Evolutionary conservation across 2,888 invertebrate genomes (phyloP).

Genomic region (Clitarchus hookeri): DNA sequence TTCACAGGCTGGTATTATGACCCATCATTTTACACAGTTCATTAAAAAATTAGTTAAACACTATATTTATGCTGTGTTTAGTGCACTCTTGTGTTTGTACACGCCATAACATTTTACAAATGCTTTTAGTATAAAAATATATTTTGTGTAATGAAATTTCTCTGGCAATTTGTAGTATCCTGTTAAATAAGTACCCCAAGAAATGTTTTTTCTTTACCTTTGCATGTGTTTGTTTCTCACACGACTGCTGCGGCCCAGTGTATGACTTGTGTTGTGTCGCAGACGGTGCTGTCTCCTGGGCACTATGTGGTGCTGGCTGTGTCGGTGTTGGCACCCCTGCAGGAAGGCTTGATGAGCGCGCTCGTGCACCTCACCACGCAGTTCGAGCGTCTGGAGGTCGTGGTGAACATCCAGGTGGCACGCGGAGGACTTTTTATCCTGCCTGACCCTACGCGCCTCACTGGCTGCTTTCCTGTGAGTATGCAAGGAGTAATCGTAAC

Average conservation of each 20-base stretch:
- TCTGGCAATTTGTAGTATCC: too few species aligned
- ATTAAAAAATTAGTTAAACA: too few species aligned
- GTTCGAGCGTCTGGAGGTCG: conserved; percentile 69
- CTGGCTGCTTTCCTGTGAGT: conserved; percentile 80
- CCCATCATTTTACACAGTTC: too few species aligned
- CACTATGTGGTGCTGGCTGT: conserved; percentile 74
- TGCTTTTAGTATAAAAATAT: too few species aligned
- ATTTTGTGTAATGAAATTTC: too few species aligned
- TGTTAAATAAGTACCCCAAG: too few species aligned
- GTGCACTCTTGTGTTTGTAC: too few species aligned
- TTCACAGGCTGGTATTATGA: too few species aligned
- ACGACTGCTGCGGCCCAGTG: not conserved
- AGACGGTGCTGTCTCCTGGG: conserved; percentile 62
- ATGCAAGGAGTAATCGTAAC: too few species aligned
- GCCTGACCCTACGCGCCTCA: conserved; percentile 70
- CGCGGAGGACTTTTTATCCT: conserved; percentile 72
- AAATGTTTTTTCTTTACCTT: too few species aligned
- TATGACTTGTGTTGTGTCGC: conserved; percentile 45
- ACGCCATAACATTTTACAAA: too few species aligned
- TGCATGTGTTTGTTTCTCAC: not conserved
- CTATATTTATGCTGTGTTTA: too few species aligned
- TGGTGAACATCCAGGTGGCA: conserved; percentile 76
- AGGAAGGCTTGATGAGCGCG: conserved; percentile 69
- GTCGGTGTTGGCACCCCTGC: conserved; percentile 68
- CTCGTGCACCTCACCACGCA: conserved; percentile 75